Base-by-base conservation (phyloP, 2,113 vertebrate species). In the Meles meles region DNA sequence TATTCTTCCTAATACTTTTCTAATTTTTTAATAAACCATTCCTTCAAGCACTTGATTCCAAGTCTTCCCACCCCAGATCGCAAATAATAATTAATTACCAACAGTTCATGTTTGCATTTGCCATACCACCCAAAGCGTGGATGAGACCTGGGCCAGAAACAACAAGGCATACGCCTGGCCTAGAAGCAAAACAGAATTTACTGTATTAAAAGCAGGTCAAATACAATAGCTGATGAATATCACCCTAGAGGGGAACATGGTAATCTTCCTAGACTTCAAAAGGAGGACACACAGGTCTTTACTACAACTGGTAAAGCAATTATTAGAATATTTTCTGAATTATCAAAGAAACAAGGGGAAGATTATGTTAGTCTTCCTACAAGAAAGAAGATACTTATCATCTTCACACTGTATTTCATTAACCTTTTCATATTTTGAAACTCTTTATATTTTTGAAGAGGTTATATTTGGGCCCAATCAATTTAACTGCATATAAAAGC, bases 81-180 rank as follows among this genome's bases (percentile, higher is more conserved):
- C 18, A 15, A 94, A 91, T 39, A 88, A 89, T 37, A 67, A 86
- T 39, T 84, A 42, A 94, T 98, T 99, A 99, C 99, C 99, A 99
- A 98, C 99, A 99, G 98, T 99, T 99, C 97, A 99, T 97, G 93
- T 99, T 99, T 65, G 99, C 99, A 83, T 99, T 99, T 94, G 99
- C 99, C 99, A 99, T 99, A 95, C 99, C 99, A 86, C 99, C 99
- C 77, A 99, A 98, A 10, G 99, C 98, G 34, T 99, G 99, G 95
- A 99, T 98, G 94, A 99, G 99, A 44, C 99, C 99, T 39, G 99
- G 99, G 59, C 99, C 99, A 3, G 99, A 99, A 95, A 99, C 99
- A 31, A 99, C 99, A 93, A 99, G 99, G 94, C 99, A 99, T 18
- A 99, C 99, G 55, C 99, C 99, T 47, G 99, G 99, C 96, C 99